These are phyloP conservation scores for Corella eumyota DNA, from an alignment of 23 tunicate genomes.

Conservation along the genomic window DNA sequence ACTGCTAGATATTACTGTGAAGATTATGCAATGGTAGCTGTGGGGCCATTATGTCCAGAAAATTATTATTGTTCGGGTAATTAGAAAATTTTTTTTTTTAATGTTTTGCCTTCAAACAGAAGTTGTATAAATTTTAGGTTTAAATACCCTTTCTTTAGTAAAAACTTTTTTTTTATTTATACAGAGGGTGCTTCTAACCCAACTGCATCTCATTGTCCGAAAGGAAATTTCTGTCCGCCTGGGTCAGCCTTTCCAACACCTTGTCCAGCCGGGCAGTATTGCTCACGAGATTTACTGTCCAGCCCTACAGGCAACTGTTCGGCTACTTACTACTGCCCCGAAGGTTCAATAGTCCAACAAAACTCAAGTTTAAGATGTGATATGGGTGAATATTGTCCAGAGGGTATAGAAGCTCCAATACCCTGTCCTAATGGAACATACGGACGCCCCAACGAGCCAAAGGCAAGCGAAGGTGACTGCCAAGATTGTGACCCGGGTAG, in stretches of 20 bases:
- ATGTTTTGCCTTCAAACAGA: too few species aligned
- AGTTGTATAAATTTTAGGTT: too few species aligned
- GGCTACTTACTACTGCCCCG: constrained; percentile 65
- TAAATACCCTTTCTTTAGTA: too few species aligned
- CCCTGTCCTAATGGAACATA: constrained; percentile 84
- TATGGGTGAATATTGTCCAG: constrained; percentile 64
- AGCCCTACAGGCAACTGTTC: constrained; percentile 43
- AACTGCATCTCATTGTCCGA: too few species aligned
- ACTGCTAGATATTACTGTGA: constrained; percentile 63
- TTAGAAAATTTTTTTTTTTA: too few species aligned
- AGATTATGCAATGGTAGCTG: constrained; percentile 11
- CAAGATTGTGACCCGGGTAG: constrained; percentile 40
- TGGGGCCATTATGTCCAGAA: constrained; percentile 42
- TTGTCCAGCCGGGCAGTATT: constrained; percentile 64
- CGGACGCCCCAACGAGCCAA: constrained; percentile 5
- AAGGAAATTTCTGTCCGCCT: constrained; percentile 53
- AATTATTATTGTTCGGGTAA: constrained; percentile 65
- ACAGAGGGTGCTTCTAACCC: too few species aligned
- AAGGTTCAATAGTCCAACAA: constrained; percentile 13
- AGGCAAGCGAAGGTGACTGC: constrained; percentile 23
- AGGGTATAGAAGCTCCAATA: constrained; percentile 45
- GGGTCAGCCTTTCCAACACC: constrained; percentile 31
- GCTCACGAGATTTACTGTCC: constrained; percentile 17
- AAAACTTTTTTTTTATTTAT: too few species aligned
- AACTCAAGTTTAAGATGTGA: background rate